Base-by-base conservation (phyloP, 2,888 invertebrate species). In the Diarsia brunnea region DNA sequence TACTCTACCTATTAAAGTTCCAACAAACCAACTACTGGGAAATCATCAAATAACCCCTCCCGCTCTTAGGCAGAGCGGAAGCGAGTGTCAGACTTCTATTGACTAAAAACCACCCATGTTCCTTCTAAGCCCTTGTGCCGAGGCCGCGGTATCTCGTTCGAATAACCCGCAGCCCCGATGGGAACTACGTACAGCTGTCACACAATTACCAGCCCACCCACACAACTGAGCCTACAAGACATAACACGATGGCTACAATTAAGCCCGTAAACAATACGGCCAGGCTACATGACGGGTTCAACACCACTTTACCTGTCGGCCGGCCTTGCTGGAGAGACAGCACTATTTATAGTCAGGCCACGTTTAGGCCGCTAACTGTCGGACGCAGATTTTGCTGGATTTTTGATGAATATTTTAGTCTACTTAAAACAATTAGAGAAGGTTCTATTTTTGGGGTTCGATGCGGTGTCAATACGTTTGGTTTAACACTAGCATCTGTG, bases 291-390 rank as follows among this genome's bases (percentile, higher is more conserved):
- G 73, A 24, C 81, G 77, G 73, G 65, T 70, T 73, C 73, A 76
- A 49, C 63, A 55, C 69, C 73, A 83, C 81, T 81, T 84, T 78
- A 78, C 27, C 78, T 63, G 75, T 81, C 83, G 27, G 31, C 27
- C 64, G 64, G 66, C 31, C 60, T 16, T 60, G 58, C 43, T 69
- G 21, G 65, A 72, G 84, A 84, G 84, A 79, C 84, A 78, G 63
- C 78, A 75, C 81, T 84, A 84, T 84, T 81, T 84, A 81, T 81
- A 84, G 73, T 45, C 7, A 43, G 55, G 55, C 71, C 31, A 55
- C 5, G 45, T 63, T 66, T 45, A 69, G 31, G 21, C 69, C n/a
- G 11, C 31, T 21, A 61, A 78, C 27, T 24, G n/a, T 27, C 49
- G 5, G 31, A 19, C 14, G n/a, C 21, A 55, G 16, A 67, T 76